Base-by-base conservation (phyloP, 64 coral and sea anemone genomes). In the Pocillopora damicornis region DNA sequence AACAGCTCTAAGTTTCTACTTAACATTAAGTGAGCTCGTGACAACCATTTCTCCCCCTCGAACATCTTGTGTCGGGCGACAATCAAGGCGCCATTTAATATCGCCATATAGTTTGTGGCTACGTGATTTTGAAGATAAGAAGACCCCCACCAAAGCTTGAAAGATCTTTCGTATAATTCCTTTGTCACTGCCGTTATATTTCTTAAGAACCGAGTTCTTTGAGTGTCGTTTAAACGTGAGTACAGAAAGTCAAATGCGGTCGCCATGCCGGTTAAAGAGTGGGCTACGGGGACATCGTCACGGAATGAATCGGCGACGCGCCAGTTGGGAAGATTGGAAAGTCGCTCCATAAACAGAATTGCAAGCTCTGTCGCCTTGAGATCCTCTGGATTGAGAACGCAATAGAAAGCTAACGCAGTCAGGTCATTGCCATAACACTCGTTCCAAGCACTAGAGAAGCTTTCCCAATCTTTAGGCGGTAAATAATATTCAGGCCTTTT, bases 61-160 rank as follows among this genome's bases (percentile, higher is more conserved):
- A 51, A 51, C 15, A 92, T 58, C 13, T 64, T 57, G 38, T 86
- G 71, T 36, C 58, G 86, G 20, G 78, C 69, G 3, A 92, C 22
- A 0, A 84, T 86, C 20, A 99, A 85, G 17, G 90, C 88, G 7
- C 90, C 83, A 2, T 86, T 93, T 7, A 99, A 91, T 4, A 99
- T 51, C 8, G 97, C 93, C 11, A 90, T 85, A 36, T 95, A 99
- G 56, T 99, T 99, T 6, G 97, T 99, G 9, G 93, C 90, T 38
- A 94, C 91, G 79, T 99, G 97, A 86, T 99, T 99, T 63, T 99
- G 97, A 72, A 99, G 93, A 71, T 93, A 99, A 2, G 84, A 36
- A 37, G 61, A 74, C 0, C 97, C 97, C 97, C 97, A 99, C 65
- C 83, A 90, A 17, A 14, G 35, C 13, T 93, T 60, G 15, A 79